Conservation (phyloP, 2,797 vertebrate species). For the Menidia menidia region DNA sequence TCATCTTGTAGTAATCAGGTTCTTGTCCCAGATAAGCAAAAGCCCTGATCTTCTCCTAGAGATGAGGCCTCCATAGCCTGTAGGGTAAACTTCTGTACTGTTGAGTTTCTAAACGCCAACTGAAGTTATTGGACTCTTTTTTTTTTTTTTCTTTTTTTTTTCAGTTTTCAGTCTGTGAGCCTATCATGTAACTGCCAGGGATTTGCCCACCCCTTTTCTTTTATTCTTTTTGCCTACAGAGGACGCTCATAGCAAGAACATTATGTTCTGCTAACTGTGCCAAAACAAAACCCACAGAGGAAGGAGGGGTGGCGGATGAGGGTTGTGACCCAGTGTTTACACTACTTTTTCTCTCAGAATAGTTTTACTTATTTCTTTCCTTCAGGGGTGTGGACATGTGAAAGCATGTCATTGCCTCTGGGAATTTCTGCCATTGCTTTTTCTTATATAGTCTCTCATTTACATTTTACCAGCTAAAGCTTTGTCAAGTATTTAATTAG, state of each 20-base stretch:
- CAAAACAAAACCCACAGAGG: constrained; percentile 77
- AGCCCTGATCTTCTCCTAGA: neutral
- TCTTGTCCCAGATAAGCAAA: neutral
- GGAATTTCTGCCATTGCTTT: constrained; percentile 36
- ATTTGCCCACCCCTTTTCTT: constrained; percentile 65
- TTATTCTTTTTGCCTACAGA: constrained; percentile 60
- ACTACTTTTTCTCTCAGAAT: constrained; percentile 66
- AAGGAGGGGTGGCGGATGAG: constrained; percentile 56
- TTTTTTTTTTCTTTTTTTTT: constrained; percentile 72
- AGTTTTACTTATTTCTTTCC: constrained; percentile 31
- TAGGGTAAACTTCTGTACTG: constrained; percentile 39
- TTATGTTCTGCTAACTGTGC: constrained; percentile 76
- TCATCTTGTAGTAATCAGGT: neutral
- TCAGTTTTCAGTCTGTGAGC: constrained; percentile 69
- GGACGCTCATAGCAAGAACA: constrained; percentile 77
- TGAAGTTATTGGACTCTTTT: constrained; percentile 63
- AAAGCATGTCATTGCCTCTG: constrained; percentile 36
- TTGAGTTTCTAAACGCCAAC: constrained; percentile 37
- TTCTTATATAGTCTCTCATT: constrained; percentile 15
- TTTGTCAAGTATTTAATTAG: constrained; percentile 33
- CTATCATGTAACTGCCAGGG: constrained; percentile 64
- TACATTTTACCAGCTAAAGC: constrained; percentile 38
- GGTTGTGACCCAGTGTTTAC: constrained; percentile 79
- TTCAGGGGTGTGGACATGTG: constrained; percentile 45
- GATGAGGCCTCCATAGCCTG: constrained; percentile 40